Percentiles rank a stretch among this genome's conserved stretches.
phyloP scores from a whole-genome alignment of 2,888 invertebrate species.

The Scaptomyza tumidula region DNA sequence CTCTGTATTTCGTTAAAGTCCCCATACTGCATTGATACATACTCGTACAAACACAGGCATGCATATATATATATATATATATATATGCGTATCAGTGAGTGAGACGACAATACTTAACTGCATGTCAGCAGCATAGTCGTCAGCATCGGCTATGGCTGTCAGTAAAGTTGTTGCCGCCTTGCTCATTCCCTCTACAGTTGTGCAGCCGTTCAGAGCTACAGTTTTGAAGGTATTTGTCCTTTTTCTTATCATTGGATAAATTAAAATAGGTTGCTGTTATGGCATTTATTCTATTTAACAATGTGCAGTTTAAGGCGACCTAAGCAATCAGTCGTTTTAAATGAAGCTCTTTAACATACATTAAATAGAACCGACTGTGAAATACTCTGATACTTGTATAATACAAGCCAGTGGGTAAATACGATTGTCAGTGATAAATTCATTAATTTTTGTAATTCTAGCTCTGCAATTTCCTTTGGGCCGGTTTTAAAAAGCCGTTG shows the following conservation, averaged over 20 bases:
- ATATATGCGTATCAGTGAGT: conserved; percentile 14
- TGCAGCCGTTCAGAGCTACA: conserved; percentile 32
- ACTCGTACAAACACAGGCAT: too few relatives aligned
- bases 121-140: conserved; percentile 8
- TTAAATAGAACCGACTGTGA: neutral
- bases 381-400: neutral
- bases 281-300: neutral
- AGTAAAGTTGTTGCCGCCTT: conserved; percentile 49
- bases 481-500: neutral
- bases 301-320: neutral
- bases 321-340: neutral
- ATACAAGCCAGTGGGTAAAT: too few relatives aligned
- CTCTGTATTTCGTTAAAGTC: conserved; percentile 5
- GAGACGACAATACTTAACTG: conserved; percentile 44
- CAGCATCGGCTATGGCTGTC: conserved; percentile 9
- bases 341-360: neutral
- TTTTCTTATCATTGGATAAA: neutral
- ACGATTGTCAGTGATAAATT: too few relatives aligned
- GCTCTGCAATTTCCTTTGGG: too few relatives aligned
- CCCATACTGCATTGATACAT: neutral
- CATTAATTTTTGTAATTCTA: too few relatives aligned
- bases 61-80: too few relatives aligned
- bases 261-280: neutral
- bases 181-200: conserved; percentile 38
- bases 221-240: conserved; percentile 2